A percentile compares a stretch with the other conserved stretches of the same genome.
Conservation (phyloP, 1,140 invertebrate genomes). For the Propsilocerus akamusi region DNA sequence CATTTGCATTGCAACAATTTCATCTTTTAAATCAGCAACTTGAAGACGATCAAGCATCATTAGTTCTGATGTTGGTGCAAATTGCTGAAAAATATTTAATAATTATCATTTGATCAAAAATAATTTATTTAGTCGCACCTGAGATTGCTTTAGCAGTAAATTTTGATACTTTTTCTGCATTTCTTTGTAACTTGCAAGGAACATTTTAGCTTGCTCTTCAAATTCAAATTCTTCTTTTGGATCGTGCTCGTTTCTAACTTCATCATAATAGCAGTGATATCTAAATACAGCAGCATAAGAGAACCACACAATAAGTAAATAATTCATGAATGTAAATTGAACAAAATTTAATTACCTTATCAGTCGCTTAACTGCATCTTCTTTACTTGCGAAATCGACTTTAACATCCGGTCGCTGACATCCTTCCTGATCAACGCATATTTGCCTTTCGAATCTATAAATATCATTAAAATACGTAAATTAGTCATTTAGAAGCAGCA, state of each 20-base stretch:
- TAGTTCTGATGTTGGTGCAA: constrained; percentile 44
- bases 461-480: constrained; percentile 6
- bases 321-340: background rate
- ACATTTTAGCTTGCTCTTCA: constrained; percentile 48
- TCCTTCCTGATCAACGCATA: constrained; percentile 58
- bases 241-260: constrained; percentile 41
- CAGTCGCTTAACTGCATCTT: constrained; percentile 60
- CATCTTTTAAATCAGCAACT: constrained; percentile 31
- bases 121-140: constrained; percentile 35
- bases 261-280: constrained; percentile 65
- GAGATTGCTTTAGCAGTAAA: constrained; percentile 65
- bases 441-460: constrained; percentile 48
- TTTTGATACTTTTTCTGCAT: constrained; percentile 65
- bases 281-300: constrained; percentile 10
- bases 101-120: background rate
- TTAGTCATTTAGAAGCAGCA: background rate
- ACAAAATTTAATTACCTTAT: constrained; percentile 26
- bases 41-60: constrained; percentile 55
- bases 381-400: constrained; percentile 48
- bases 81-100: constrained; percentile 28
- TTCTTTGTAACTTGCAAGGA: constrained; percentile 51
- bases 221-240: constrained; percentile 60
- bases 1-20: constrained; percentile 3
- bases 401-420: constrained; percentile 58
- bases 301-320: background rate